Conservation (phyloP, 2,888 invertebrate genomes). For the Euclidia mi region DNA sequence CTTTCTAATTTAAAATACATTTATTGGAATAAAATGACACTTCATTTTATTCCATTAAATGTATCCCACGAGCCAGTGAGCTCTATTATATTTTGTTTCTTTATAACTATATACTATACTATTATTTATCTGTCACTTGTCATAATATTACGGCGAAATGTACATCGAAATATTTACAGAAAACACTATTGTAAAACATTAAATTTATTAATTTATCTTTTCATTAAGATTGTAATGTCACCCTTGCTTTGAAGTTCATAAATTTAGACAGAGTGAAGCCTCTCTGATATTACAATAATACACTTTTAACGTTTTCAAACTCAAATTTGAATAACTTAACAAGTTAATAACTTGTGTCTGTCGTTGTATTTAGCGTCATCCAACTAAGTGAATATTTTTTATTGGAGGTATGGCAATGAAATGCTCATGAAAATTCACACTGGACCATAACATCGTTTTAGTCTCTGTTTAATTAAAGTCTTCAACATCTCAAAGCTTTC, state of each 20-base stretch:
- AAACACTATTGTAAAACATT: background rate
- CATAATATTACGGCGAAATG: background rate
- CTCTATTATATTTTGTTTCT: too few relatives aligned
- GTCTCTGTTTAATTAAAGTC: too few relatives aligned
- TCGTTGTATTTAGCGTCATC: conserved; percentile 13
- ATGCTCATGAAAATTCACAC: conserved; percentile 25
- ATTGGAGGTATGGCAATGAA: conserved; percentile 25
- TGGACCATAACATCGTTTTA: too few relatives aligned
- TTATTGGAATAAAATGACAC: too few relatives aligned
- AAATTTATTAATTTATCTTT: too few relatives aligned
- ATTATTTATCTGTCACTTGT: background rate
- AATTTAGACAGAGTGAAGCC: conserved; percentile 12
- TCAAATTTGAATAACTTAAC: conserved; percentile 13
- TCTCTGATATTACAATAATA: conserved; percentile 10
- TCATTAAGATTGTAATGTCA: conserved; percentile 12
- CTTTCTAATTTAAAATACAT: too few relatives aligned
- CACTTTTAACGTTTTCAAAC: conserved; percentile 13
- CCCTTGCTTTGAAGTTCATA: conserved; percentile 5
- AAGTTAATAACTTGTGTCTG: conserved; percentile 31
- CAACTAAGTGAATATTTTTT: conserved; percentile 23
- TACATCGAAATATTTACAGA: background rate
- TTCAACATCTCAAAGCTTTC: conserved; percentile 21
- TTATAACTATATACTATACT: too few relatives aligned
- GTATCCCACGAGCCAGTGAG: too few relatives aligned
- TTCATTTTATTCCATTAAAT: too few relatives aligned